Conservation (phyloP, 2,888 invertebrate genomes). For the Eulithis testata region DNA sequence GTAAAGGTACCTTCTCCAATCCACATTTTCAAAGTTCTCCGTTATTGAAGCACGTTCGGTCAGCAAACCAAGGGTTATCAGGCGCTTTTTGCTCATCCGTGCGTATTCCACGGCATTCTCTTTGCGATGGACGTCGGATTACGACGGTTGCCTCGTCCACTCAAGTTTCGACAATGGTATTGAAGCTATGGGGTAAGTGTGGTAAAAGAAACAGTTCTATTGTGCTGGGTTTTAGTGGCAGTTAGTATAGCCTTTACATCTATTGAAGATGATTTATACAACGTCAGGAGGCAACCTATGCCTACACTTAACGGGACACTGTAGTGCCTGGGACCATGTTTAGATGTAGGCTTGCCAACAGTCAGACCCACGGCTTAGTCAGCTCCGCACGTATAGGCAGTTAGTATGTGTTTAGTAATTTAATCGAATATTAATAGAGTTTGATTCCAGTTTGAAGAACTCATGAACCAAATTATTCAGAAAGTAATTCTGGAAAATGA, state of each 20-base stretch:
- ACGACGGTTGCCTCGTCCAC: constrained; percentile 8
- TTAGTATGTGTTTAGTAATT: no score
- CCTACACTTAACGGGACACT: no score
- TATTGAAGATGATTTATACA: no score
- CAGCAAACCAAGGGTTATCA: constrained; percentile 58
- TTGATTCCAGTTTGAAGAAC: background rate
- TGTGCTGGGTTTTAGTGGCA: no score
- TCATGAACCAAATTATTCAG: background rate
- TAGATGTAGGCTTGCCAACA: no score
- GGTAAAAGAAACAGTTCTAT: background rate
- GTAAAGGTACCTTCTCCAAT: constrained; percentile 17
- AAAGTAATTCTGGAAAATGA: background rate
- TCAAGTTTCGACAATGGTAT: constrained; percentile 2
- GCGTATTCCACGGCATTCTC: constrained; percentile 45
- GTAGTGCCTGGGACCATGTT: no score
- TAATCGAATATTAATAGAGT: background rate
- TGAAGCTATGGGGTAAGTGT: background rate
- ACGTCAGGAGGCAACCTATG: no score
- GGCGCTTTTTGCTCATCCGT: constrained; percentile 67
- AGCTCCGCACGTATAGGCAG: no score
- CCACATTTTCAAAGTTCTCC: background rate
- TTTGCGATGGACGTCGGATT: constrained; percentile 1
- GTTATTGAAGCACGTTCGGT: constrained; percentile 63
- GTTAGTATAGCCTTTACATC: no score
- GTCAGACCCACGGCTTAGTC: no score